Percentiles rank a stretch among this genome's conserved stretches.
These are phyloP conservation scores for Lanistes nyassanus DNA, from an alignment of 1,140 invertebrate genomes.

Conservation along the genomic window DNA sequence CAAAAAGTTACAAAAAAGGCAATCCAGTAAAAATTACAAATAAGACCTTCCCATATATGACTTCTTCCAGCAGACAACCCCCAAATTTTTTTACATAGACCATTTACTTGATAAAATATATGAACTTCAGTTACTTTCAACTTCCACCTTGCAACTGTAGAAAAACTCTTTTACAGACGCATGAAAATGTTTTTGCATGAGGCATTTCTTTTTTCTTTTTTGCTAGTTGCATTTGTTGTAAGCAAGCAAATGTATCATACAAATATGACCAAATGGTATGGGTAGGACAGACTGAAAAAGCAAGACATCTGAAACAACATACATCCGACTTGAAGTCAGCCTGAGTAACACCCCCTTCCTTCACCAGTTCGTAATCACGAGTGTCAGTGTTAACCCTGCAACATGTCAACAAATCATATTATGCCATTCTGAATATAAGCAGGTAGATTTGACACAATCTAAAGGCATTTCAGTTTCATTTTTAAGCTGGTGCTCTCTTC, in stretches of 20 bases:
- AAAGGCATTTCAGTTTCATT: background rate
- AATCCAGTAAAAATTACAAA: too few relatives aligned
- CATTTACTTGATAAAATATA: too few relatives aligned
- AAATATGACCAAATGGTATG: background rate
- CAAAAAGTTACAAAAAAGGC: too few relatives aligned
- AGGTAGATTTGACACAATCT: background rate
- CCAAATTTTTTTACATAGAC: too few relatives aligned
- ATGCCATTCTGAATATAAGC: background rate
- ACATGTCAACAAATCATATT: background rate
- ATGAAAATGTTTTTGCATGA: background rate
- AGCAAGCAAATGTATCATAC: background rate
- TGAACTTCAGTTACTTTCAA: too few relatives aligned
- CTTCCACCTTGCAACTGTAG: background rate
- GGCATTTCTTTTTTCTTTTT: background rate
- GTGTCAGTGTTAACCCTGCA: slow-evolving; percentile 31
- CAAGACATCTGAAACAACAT: slow-evolving; percentile 7
- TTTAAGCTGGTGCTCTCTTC: background rate
- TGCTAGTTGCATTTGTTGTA: background rate
- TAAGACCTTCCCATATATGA: too few relatives aligned
- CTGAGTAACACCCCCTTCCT: slow-evolving; percentile 25
- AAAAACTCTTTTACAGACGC: background rate
- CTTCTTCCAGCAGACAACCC: too few relatives aligned
- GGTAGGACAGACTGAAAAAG: background rate
- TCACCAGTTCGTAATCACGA: slow-evolving; percentile 23
- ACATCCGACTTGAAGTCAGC: slow-evolving; percentile 37